Evolutionary conservation across 2,888 invertebrate species (phyloP), one percentile per base, ranked within the genome.

Genomic region (Globia sparganii): DNA sequence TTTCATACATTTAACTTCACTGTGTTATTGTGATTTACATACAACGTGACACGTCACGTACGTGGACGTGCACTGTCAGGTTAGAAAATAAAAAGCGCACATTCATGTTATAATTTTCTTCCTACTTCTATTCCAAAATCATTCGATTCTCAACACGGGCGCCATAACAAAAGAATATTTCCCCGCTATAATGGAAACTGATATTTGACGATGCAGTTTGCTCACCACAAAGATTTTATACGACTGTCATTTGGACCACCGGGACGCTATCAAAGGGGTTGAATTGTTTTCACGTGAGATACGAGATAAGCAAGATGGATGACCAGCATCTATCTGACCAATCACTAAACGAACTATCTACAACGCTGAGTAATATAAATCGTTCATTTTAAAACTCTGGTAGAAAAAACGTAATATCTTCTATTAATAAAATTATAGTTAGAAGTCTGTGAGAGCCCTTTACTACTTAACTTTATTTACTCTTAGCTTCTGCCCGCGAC

Each of bases 121-220:
- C 4, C 4, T 40, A 34, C 25, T 28, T 53, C 37, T 34, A 28
- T 67, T 56, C 53, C 53, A 40, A 49, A 56, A 49, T 34, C 64
- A 68, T 70, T 62, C 21, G 21, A 61, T 64, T 67, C 9, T 3
- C 15, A n/a, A 73, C 61, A 43, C 68, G 61, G 49, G 64, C 13
- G 31, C 43, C 49, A 31, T 61, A 69, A 80, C 40, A 56, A 75
- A 71, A 28, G 28, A 53, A n/a, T n/a, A n/a, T 43, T 43, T 40
- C 11, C 11, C 31, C 11, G 28, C 61, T 25, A 40, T 77, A 79
- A 80, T 80, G 70, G 78, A 84, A 65, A 80, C 67, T 78, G 58
- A 81, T 79, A 74, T 86, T 78, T 83, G 78, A 80, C 72, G 70
- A 78, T 79, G 82, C 84, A 84, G 80, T 76, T 80, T 77, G 28